Evolutionary conservation across 2,113 vertebrate species (phyloP).

Genomic region (Chionomys nivalis): DNA sequence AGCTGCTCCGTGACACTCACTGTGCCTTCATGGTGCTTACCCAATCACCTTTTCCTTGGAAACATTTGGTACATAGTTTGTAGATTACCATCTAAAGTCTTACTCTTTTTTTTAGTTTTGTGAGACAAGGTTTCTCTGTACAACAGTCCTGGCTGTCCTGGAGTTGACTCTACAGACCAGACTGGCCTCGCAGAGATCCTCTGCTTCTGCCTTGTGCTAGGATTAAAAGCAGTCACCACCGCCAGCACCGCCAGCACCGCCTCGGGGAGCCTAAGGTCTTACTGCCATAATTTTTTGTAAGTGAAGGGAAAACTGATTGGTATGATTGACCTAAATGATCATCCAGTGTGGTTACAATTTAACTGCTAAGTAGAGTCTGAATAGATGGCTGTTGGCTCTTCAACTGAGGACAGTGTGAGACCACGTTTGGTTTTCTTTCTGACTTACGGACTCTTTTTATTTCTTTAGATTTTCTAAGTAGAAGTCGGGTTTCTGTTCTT

Average conservation of each 20-base stretch:
- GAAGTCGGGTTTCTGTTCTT: conserved; percentile 23
- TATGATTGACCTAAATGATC: conserved; percentile 13
- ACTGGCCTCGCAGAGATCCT: not conserved
- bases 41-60: not conserved
- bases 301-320: conserved; percentile 12
- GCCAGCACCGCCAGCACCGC: rapidly evolving
- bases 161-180: not conserved
- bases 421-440: conserved; percentile 41
- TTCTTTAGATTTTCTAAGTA: conserved; percentile 26
- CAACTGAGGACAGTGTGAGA: not conserved
- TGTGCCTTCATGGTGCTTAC: conserved; percentile 2
- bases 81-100: not conserved
- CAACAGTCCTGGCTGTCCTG: not conserved
- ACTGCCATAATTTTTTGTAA: conserved; percentile 31
- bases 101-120: not conserved
- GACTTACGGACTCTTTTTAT: not conserved
- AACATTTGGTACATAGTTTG: conserved; percentile 23
- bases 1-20: not conserved
- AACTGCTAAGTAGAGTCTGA: conserved; percentile 1
- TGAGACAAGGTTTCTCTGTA: not conserved
- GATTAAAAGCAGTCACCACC: not conserved
- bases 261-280: not conserved
- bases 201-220: not conserved
- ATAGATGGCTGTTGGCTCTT: not conserved
- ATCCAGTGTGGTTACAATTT: not conserved